These are phyloP conservation scores for Acanthurus tractus DNA, from an alignment of 2,797 vertebrate species.

Conservation along the genomic window DNA sequence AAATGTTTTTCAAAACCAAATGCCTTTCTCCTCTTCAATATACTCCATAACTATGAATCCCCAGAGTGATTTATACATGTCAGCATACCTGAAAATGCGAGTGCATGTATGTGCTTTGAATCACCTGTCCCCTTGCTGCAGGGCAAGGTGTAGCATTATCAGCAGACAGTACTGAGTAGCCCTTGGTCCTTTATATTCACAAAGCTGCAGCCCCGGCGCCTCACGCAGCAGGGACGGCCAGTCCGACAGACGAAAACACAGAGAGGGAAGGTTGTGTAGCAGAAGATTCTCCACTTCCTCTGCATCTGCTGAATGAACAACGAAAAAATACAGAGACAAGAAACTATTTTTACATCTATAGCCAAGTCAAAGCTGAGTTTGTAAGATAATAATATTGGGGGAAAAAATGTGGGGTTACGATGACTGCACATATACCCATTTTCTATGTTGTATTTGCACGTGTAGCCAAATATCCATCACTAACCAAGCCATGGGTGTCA, in stretches of 20 bases:
- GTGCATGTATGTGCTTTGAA: not conserved
- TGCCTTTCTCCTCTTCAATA: no score
- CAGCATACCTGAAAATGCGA: constrained; percentile 12
- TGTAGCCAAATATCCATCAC: constrained; percentile 14
- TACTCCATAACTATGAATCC: not conserved
- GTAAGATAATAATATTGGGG: constrained; percentile 5
- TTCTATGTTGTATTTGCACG: constrained; percentile 20
- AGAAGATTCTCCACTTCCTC: constrained; percentile 87
- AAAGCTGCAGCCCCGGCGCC: constrained; percentile 75
- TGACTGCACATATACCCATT: constrained; percentile 23
- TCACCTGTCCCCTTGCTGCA: constrained; percentile 90
- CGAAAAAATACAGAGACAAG: constrained; percentile 23
- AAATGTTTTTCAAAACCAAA: not conserved
- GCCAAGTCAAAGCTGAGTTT: constrained; percentile 9
- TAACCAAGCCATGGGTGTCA: constrained; percentile 18
- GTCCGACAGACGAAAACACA: constrained; percentile 86
- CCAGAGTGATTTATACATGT: constrained; percentile 10
- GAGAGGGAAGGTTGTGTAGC: constrained; percentile 83
- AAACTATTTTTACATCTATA: constrained; percentile 25
- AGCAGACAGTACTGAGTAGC: constrained; percentile 89
- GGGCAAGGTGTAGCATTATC: constrained; percentile 88
- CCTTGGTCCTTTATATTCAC: constrained; percentile 81
- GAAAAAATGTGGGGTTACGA: not conserved
- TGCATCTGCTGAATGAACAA: constrained; percentile 74
- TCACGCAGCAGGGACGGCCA: constrained; percentile 88